Base-by-base conservation (phyloP, 35 echinoderm and acorn worm species). In the Diadema setosum region DNA sequence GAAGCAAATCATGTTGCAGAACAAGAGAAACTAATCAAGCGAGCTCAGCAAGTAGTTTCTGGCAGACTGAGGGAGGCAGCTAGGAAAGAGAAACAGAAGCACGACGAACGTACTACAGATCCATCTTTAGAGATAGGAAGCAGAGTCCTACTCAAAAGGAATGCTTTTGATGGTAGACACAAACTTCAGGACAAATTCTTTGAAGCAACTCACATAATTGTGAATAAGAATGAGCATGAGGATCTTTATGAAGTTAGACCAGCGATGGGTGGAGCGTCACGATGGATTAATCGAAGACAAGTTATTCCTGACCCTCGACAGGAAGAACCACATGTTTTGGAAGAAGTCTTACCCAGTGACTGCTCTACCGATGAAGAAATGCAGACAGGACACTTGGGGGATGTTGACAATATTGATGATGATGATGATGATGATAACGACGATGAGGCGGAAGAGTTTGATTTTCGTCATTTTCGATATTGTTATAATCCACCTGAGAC, bases 131-230 rank as follows among this genome's bases (percentile, higher is more conserved):
- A 2, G 29, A 4, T 5, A 30, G 5, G 30, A 61, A 3, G 82
- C 50, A 43, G 32, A 58, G 56, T 84, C 4, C 23, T 84, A 35
- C 55, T 84, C 3, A 60, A 58, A 31, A 30, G 82, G 23, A 56
- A 61, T 23, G 50, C 82, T 61, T 84, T 84, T 35, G 64, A 12
- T 9, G 27, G 2, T 25, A 14, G 82, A 16, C 82, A 84, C 42
- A 84, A 84, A 24, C 34, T 84, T n/a, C 30, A 21, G 17, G 56
- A 84, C 64, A 84, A 84, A 63, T 84, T 60, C 30, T 84, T 39
- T 32, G 4, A 35, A 30, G 56, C 40, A 42, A 5, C 39, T 14
- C 67, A 85, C 24, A 33, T 85, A 39, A 20, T 85, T 3, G 58
- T 21, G 8, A 34, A 31, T 24, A 65, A 64, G 14, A 85, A 85